A percentile compares a stretch with the other conserved stretches of the same genome.
phyloP scores from a whole-genome alignment of 2,888 invertebrate species.

The Epiblema foenella region DNA sequence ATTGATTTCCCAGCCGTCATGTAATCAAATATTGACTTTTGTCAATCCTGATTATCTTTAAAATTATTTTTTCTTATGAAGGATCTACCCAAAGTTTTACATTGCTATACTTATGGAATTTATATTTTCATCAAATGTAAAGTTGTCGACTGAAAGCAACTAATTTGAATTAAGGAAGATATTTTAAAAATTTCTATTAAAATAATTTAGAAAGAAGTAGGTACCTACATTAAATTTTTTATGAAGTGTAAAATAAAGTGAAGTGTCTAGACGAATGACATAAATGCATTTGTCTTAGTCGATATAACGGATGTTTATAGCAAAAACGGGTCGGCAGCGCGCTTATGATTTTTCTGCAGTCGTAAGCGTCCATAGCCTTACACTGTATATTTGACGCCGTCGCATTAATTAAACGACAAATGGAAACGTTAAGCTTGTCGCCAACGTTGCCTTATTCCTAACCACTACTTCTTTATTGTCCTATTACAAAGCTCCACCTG shows the following conservation, averaged over 20 bases:
- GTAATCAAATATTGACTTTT: background rate
- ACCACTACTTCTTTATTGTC: no score
- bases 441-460: no score
- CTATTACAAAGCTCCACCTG: no score
- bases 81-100: conserved; percentile 11
- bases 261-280: background rate
- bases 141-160: conserved; percentile 21
- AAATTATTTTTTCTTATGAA: conserved; percentile 26
- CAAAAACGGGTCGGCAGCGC: no score
- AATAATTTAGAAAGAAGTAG: background rate
- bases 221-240: background rate
- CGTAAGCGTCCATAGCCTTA: no score
- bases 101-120: conserved; percentile 25
- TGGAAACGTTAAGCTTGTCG: no score
- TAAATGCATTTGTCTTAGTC: no score
- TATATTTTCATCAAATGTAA: conserved; percentile 34
- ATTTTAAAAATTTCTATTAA: conserved; percentile 13
- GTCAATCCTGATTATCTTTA: conserved; percentile 13
- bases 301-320: no score
- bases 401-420: no score
- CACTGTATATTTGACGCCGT: no score
- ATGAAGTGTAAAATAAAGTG: background rate
- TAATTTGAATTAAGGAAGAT: conserved; percentile 29
- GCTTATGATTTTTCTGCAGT: no score
- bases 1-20: no score